Base-by-base conservation (phyloP, 2,888 invertebrate genomes). In the Drosophila robusta region DNA sequence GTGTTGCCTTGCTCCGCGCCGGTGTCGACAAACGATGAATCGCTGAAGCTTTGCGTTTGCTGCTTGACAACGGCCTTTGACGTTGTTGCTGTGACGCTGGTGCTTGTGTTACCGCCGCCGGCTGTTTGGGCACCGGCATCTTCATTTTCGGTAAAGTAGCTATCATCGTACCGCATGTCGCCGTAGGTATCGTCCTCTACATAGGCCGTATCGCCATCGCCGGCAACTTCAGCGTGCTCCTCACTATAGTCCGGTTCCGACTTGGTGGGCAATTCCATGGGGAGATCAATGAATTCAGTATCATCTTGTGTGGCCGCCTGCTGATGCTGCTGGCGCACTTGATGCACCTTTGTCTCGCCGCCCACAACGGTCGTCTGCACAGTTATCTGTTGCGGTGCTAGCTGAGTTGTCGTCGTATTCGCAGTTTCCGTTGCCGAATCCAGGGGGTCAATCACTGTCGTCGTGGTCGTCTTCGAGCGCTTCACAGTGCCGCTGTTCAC, bases 191-290 rank as follows among this genome's bases (percentile, higher is more conserved):
- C 95, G 64, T 95, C 95, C 92, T 95, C 95, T 87, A 94, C 95
- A 80, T 94, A 95, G 84, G 93, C 93, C 0, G 94, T 93, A 89
- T 95, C 95, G 82, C 94, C 94, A 85, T 95, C 95, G 67, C 94
- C 94, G 29, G 94, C 95, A 77, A 94, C 94, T 78, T 95, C 95
- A 72, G 94, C 94, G 72, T 93, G 93, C 90, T 95, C 95, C 71
- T 94, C 94, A 44, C 94, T 93, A 91, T 94, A 95, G 92, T 95
- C 95, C 0, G 95, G 95, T 93, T 95, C 95, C 91, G 94, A 94
- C 94, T 95, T 95, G 29, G 95, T 94, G 85, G 95, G 94, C 75
- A 95, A 86, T 79, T 92, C 92, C 66, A 92, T 92, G 22, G 92
- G 92, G 85, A 92, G 89, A 80, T 92, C 92, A 85, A 92, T 92